These are phyloP conservation scores for Pseudocheirus occidentalis DNA, from an alignment of 2,797 vertebrate genomes.

Conservation along the genomic window DNA sequence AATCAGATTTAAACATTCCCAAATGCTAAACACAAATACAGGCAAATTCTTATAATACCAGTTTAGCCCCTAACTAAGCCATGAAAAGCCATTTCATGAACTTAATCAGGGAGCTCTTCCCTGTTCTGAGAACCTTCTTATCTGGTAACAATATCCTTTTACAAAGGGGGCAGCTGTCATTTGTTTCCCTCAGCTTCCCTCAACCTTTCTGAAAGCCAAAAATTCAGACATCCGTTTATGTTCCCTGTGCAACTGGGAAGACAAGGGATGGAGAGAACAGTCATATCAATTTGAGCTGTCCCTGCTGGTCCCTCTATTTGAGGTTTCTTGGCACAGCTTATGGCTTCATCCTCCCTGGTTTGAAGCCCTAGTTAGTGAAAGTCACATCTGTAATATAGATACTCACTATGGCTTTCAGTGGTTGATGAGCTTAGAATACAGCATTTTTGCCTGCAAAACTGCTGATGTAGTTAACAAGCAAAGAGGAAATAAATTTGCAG, in stretches of 20 bases:
- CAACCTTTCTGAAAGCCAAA: background rate
- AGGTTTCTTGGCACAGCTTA: background rate
- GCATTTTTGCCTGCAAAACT: background rate
- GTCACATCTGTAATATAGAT: background rate
- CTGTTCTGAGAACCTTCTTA: background rate
- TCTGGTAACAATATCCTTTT: background rate
- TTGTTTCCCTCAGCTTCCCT: background rate
- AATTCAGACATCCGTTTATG: background rate
- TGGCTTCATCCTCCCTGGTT: background rate
- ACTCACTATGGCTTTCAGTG: slow-evolving; percentile 3
- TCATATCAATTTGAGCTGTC: background rate
- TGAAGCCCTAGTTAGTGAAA: background rate
- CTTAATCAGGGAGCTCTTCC: background rate
- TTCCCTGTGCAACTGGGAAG: background rate
- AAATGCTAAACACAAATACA: background rate
- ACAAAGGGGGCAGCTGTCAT: background rate
- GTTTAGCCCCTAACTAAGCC: background rate
- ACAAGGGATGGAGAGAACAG: background rate
- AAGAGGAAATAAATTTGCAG: background rate
- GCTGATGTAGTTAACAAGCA: background rate
- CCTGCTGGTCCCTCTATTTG: background rate
- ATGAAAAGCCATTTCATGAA: fast-evolving
- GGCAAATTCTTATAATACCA: background rate
- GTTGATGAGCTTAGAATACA: background rate
- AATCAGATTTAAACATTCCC: background rate